Evolutionary conservation across 2,113 vertebrate genomes (phyloP).

Genomic region (Diadophis punctatus): DNA sequence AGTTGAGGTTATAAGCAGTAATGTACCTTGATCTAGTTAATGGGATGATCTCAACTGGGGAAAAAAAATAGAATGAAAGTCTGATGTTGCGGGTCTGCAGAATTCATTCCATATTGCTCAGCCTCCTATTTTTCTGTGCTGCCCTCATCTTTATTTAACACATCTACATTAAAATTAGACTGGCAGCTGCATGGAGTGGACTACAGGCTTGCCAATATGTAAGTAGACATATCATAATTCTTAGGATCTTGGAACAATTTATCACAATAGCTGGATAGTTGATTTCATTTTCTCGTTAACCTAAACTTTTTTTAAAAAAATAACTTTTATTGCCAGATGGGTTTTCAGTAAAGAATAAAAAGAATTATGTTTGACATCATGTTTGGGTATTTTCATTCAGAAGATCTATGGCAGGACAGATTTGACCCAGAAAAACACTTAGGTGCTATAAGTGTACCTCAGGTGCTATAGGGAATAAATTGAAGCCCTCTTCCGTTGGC

Average conservation of each 20-base stretch:
- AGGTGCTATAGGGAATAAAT: background rate
- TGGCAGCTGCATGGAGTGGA: background rate
- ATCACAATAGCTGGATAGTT: background rate
- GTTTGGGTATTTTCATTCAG: background rate
- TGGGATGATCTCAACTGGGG: background rate
- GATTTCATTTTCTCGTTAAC: background rate
- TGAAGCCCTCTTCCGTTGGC: no score
- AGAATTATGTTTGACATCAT: background rate
- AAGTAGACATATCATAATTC: background rate
- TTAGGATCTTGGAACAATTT: background rate
- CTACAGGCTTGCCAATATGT: background rate
- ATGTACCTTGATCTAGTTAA: background rate
- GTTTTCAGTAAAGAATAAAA: background rate
- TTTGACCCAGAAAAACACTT: background rate
- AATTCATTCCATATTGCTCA: background rate
- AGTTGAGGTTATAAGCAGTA: background rate
- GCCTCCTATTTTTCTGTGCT: background rate
- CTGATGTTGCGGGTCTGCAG: background rate
- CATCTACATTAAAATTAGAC: background rate
- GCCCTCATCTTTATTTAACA: background rate
- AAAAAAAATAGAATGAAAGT: background rate
- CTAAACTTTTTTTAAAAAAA: background rate
- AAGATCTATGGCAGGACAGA: background rate
- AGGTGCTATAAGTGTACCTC: background rate
- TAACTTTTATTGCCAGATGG: background rate